Base-by-base conservation (phyloP, 2,113 vertebrate genomes). In the Cheirogaleus medius region DNA sequence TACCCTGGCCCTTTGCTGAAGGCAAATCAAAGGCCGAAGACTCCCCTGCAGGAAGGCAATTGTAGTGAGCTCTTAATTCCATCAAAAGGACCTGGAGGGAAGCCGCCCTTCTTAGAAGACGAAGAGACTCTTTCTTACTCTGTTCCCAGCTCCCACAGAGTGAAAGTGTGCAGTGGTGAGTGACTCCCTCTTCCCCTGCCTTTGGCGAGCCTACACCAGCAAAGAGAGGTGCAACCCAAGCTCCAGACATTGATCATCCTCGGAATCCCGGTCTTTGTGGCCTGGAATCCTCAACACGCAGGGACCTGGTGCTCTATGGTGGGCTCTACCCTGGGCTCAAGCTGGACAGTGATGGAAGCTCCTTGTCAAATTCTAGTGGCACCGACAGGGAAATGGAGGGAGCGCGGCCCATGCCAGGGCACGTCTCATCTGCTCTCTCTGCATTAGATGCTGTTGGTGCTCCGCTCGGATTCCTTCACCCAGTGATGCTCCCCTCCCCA, bases 371-470 rank as follows among this genome's bases (percentile, higher is more conserved):
- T 44, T 66, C 76, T 56, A 25, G n/a, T 44, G n/a, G n/a, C 39
- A 20, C 23, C 34, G 44, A 20, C 0, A 3, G 0, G 60, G 82
- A 42, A 37, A 6, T 0, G 3, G 54, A 42, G 63, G 39, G 29
- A 18, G 29, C 5, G 64, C 18, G 27, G 29, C 39, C 34, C 81
- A 20, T 0, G 2, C 17, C 2, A 3, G 42, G 44, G 8, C 0
- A 0, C 23, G 12, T 42, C 64, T 85, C 44, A 0, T 4, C 13
- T 2, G 1, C 1, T 29, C 42, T 15, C 47, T 8, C n/a, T 39
- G 27, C 1, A 0, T 27, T 8, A 5, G 78, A 9, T 15, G 1
- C 20, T 1, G 17, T 0, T 29, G 23, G 56, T 3, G 60, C 3
- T 39, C 47, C 37, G 14, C 77, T 76, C 34, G 11, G 23, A 13